A percentile compares a stretch with the other conserved stretches of the same genome.
Conservation (phyloP, 1,140 invertebrate species). For the Patella vulgata region DNA sequence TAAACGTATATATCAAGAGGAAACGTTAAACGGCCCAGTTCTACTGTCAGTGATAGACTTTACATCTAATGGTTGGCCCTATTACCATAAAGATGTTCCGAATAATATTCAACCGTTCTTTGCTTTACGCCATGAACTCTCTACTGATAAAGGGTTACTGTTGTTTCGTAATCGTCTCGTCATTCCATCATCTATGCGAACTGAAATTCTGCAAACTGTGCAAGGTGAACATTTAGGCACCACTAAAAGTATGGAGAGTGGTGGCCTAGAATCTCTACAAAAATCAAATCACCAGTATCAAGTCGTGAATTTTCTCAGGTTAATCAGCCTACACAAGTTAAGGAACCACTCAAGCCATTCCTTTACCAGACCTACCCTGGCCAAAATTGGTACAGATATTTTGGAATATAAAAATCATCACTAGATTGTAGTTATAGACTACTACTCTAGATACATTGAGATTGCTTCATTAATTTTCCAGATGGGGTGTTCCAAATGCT, state of each 20-base stretch:
- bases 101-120: neutral
- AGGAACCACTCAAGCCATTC: conserved; percentile 11
- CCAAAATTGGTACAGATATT: conserved; percentile 16
- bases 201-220: conserved; percentile 47
- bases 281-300: conserved; percentile 32
- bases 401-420: conserved; percentile 17
- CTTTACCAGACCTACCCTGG: conserved; percentile 20
- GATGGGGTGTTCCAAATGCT: too few species aligned
- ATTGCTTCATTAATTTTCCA: conserved; percentile 15
- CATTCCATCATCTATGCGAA: conserved; percentile 23
- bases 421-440: conserved; percentile 32
- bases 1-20: neutral
- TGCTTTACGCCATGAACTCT: neutral
- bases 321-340: conserved; percentile 8
- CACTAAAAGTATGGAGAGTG: conserved; percentile 26
- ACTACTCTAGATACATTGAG: conserved; percentile 32
- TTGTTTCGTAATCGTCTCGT: neutral
- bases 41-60: too few species aligned
- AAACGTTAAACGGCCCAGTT: neutral
- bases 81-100: neutral
- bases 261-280: conserved; percentile 35
- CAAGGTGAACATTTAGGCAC: conserved; percentile 59
- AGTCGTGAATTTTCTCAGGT: conserved; percentile 11
- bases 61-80: too few species aligned
- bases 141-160: conserved; percentile 2